Conservation (phyloP, 2,113 vertebrate species). For the Turdus rufiventris region DNA sequence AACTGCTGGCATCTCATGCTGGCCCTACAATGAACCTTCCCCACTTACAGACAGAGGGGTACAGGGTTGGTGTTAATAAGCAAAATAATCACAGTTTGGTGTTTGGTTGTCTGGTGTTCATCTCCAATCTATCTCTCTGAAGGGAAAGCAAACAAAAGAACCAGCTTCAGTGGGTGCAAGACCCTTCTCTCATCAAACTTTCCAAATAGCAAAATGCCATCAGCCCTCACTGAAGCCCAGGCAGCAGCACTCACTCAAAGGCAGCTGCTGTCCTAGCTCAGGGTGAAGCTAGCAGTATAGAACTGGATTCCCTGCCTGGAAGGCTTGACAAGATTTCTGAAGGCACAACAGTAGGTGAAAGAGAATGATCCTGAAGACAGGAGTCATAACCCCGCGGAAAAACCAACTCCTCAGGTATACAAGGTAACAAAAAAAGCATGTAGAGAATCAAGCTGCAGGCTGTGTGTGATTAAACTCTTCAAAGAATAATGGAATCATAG, state of each 20-base stretch:
- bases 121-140: neutral
- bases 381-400: neutral
- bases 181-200: neutral
- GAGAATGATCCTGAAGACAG: neutral
- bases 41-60: neutral
- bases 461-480: too few species aligned
- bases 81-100: neutral
- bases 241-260: neutral
- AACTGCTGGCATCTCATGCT: neutral
- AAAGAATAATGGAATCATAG: neutral
- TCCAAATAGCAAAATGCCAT: neutral
- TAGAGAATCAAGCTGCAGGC: neutral
- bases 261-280: neutral
- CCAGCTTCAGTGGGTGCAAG: neutral
- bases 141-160: neutral
- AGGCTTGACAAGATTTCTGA: neutral
- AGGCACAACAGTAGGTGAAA: rapidly evolving
- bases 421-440: rapidly evolving
- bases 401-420: neutral
- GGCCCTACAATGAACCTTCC: neutral
- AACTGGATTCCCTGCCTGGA: neutral
- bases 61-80: neutral
- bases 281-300: neutral
- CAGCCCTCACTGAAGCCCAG: neutral
- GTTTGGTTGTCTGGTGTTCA: neutral